These are phyloP conservation scores for Alces alces DNA, from an alignment of 2,113 vertebrate genomes.

Conservation along the genomic window DNA sequence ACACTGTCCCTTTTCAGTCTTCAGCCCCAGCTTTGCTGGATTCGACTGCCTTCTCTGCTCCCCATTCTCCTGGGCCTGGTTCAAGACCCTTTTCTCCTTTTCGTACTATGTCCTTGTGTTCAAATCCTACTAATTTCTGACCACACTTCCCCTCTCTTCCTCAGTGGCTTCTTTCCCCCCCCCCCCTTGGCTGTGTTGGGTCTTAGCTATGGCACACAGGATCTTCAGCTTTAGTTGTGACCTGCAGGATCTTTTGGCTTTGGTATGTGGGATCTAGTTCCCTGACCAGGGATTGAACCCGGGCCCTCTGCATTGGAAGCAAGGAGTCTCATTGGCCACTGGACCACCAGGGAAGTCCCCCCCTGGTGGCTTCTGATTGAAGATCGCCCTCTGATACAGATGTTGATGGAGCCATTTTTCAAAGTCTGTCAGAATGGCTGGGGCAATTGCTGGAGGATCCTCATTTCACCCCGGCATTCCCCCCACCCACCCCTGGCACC, in stretches of 20 bases:
- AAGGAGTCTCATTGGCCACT: background rate
- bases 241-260: background rate
- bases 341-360: background rate
- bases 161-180: background rate
- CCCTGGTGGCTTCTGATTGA: background rate
- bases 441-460: background rate
- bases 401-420: background rate
- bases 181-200: background rate
- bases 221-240: background rate
- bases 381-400: background rate
- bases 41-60: background rate
- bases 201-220: background rate
- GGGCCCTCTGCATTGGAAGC: background rate
- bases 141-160: background rate
- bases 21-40: background rate
- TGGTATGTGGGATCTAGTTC: background rate
- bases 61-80: background rate
- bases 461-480: background rate
- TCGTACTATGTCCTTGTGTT: background rate
- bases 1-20: background rate
- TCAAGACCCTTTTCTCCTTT: background rate
- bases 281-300: background rate
- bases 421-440: background rate
- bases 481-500: background rate
- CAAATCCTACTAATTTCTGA: background rate